phyloP scores from a whole-genome alignment of 2,797 vertebrate genomes.

The Heteromormyrus szaboi region DNA sequence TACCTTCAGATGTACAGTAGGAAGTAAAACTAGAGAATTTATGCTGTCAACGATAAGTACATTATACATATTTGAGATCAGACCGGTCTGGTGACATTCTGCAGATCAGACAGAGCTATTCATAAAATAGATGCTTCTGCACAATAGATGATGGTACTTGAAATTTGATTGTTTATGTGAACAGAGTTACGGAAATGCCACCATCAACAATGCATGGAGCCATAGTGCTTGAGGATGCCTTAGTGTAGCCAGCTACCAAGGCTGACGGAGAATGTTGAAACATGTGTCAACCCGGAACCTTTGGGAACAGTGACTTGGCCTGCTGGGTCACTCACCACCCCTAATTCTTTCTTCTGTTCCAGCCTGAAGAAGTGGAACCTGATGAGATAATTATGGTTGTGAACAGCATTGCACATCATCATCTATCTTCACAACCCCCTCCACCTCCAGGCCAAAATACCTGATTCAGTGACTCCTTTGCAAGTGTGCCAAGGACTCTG shows the following conservation, averaged over 20 bases:
- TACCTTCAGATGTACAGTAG: neutral
- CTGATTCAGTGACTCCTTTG: neutral
- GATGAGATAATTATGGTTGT: neutral
- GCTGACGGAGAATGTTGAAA: neutral
- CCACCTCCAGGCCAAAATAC: neutral
- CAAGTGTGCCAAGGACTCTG: neutral
- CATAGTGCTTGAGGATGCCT: neutral
- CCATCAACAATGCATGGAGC: neutral
- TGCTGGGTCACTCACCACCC: neutral
- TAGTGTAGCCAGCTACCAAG: neutral
- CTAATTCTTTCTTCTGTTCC: neutral
- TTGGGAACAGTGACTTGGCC: neutral
- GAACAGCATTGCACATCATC: neutral
- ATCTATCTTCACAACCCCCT: neutral
- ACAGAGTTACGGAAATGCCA: neutral
- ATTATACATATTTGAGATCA: neutral
- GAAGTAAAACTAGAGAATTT: neutral
- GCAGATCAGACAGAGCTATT: neutral
- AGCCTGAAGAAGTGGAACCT: neutral
- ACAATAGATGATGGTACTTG: neutral
- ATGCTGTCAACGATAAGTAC: neutral
- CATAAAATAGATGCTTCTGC: neutral
- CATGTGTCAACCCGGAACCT: neutral
- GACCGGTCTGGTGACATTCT: neutral
- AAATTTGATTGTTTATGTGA: neutral